Conservation (phyloP, 2,797 vertebrate genomes). For the Pseudochirops corinnae region DNA sequence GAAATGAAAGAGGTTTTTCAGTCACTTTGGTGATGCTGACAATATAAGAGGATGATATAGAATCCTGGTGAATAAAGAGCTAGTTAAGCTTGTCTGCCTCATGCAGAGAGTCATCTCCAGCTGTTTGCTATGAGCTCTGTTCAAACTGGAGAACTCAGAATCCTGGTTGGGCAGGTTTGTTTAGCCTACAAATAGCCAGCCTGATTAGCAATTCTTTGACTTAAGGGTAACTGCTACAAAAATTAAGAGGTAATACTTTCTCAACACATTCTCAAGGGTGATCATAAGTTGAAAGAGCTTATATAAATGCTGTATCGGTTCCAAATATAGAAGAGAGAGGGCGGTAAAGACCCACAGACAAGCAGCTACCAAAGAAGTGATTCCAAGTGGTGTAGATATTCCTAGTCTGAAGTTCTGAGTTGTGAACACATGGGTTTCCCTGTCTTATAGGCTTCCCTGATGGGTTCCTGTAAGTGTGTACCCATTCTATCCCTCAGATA, state of each 20-base stretch:
- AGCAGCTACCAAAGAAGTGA: not conserved
- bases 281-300: not conserved
- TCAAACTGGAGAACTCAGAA: not conserved
- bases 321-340: not conserved
- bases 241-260: not conserved
- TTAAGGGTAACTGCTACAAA: not conserved
- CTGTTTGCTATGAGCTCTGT: not conserved
- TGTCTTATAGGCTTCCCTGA: not conserved
- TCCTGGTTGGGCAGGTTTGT: not conserved
- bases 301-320: not conserved
- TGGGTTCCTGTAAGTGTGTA: not conserved
- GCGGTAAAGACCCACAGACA: not conserved
- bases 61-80: not conserved
- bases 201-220: not conserved
- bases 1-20: not conserved
- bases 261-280: not conserved
- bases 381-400: not conserved
- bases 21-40: not conserved
- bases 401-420: not conserved
- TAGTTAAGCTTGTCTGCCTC: not conserved
- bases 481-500: not conserved
- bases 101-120: not conserved
- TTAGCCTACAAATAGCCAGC: not conserved
- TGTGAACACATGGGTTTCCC: not conserved
- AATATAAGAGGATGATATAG: not conserved